Base-by-base conservation (phyloP, 2,113 vertebrate genomes). In the Hypocryptadius cinnamomeus region DNA sequence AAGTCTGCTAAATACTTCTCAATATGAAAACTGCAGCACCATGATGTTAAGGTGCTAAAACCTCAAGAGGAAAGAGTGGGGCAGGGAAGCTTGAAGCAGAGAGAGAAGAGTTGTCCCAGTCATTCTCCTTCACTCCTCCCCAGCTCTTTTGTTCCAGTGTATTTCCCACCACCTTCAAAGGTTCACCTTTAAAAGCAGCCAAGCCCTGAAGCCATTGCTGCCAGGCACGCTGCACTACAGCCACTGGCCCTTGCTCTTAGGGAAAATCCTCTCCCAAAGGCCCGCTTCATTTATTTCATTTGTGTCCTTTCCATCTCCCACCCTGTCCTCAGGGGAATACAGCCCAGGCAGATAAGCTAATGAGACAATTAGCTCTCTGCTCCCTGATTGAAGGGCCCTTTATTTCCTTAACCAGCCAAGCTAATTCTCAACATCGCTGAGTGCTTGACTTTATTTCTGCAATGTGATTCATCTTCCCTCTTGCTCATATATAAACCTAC, bases 341-440 rank as follows among this genome's bases (percentile, higher is more conserved):
- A 91, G 65, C 76, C 51, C 91, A 93, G 90, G 78, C 89, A 94
- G 95, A 95, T 95, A 96, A 94, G 93, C 90, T 96, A 96, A 96
- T 95, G 95, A 96, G 96, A 96, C 91, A 96, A 96, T 96, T 96
- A 95, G 91, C 94, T 88, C 79, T 94, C 85, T 5, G 42, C 83
- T 96, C 61, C 65, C 85, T 95, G 93, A 95, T 72, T 96, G 96
- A 96, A 94, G 85, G 65, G 90, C 69, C 85, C 82, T 96, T 96
- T 96, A 95, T 96, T 96, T 96, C 83, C 82, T 89, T 93, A 90
- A 95, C 93, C 76, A 93, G 85, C 69, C 91, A 90, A 88, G 73
- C 82, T 83, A 90, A 94, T 96, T 94, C 93, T 90, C 90, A 76
- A 74, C 47, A 85, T 61, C 4, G 0, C 28, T 28, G 56, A 94